These are phyloP conservation scores for Stictocephala bisonia DNA, from an alignment of 2,888 invertebrate species.

Conservation along the genomic window DNA sequence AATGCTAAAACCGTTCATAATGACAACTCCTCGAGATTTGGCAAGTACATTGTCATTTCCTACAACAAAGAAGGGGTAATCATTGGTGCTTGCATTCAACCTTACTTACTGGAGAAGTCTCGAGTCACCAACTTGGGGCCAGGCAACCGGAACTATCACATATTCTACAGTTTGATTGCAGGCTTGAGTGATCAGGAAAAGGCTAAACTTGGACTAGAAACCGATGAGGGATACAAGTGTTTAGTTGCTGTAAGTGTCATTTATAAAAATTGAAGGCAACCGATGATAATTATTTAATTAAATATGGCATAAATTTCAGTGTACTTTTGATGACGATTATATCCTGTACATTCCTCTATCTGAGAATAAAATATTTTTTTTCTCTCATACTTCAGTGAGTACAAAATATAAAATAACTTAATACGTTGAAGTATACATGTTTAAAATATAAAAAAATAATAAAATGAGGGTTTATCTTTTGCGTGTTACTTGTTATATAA, in stretches of 20 bases:
- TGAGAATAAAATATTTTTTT: no score
- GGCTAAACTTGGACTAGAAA: conserved; percentile 78
- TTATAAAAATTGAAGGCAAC: no score
- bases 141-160: conserved; percentile 95
- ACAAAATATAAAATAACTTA: no score
- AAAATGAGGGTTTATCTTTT: no score
- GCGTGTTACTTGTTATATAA: no score
- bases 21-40: conserved; percentile 92
- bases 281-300: not conserved
- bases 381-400: no score
- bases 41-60: conserved; percentile 94
- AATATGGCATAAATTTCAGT: not conserved
- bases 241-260: conserved; percentile 76
- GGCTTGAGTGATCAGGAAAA: conserved; percentile 86
- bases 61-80: conserved; percentile 88
- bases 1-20: conserved; percentile 92
- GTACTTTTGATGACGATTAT: not conserved
- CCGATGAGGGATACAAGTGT: conserved; percentile 82
- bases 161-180: conserved; percentile 91
- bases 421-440: no score
- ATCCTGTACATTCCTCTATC: no score
- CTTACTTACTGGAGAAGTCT: conserved; percentile 95
- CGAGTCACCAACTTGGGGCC: conserved; percentile 89
- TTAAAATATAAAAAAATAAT: not conserved
- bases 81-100: conserved; percentile 94